Conservation (phyloP, 2,888 invertebrate genomes). For the Cephus pulcher region DNA sequence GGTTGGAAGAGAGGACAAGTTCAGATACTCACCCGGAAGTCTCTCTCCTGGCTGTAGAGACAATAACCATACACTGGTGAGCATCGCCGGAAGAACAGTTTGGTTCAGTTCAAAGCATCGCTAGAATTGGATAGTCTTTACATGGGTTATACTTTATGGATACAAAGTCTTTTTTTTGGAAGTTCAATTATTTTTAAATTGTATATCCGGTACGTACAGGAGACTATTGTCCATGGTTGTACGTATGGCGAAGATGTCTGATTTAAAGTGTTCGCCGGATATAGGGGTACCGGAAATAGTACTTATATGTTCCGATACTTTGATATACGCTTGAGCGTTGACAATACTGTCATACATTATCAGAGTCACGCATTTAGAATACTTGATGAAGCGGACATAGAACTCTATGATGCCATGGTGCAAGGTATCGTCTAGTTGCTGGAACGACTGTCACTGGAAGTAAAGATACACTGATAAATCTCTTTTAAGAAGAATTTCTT, state of each 20-base stretch:
- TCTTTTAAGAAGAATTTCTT: too few species aligned
- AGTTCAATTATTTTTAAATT: background rate
- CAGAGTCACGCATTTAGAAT: constrained; percentile 10
- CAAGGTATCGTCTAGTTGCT: background rate
- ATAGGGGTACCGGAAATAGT: constrained; percentile 17
- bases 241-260: background rate
- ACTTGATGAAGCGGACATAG: constrained; percentile 14
- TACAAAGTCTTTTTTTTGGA: too few species aligned
- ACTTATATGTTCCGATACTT: constrained; percentile 14
- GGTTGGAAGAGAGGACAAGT: constrained; percentile 52
- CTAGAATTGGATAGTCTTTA: too few species aligned
- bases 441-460: too few species aligned
- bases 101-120: too few species aligned
- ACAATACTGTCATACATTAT: constrained; percentile 13
- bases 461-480: too few species aligned
- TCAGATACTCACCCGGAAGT: constrained; percentile 56
- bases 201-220: background rate
- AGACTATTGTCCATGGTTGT: background rate
- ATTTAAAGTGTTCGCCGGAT: constrained; percentile 13
- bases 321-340: constrained; percentile 10
- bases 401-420: too few species aligned
- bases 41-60: constrained; percentile 55
- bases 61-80: constrained; percentile 47
- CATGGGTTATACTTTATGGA: too few species aligned
- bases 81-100: background rate